phyloP scores from a whole-genome alignment of 2,888 invertebrate species.

The Ashinkailepas kermadecensis region DNA sequence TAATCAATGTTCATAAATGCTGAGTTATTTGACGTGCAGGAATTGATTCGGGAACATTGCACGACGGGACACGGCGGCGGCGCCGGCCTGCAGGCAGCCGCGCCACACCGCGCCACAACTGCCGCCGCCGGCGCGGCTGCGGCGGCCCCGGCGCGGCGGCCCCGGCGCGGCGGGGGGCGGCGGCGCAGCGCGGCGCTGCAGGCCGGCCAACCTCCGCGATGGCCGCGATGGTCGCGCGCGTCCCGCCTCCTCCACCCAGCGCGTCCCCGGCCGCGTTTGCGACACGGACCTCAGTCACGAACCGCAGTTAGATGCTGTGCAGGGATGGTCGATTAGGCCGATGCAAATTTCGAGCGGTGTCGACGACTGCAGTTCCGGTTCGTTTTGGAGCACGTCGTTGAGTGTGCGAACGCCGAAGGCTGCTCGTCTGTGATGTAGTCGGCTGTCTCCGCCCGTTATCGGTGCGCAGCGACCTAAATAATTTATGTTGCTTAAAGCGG shows the following conservation, averaged over 20 bases:
- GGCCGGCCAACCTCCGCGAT: not conserved
- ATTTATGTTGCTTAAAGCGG: not conserved
- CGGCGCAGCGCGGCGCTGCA: not conserved
- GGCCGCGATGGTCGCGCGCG: not conserved
- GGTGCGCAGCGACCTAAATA: not conserved
- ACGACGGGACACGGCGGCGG: not conserved
- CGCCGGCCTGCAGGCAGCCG: not conserved
- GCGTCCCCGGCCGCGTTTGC: not conserved
- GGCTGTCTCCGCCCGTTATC: not conserved
- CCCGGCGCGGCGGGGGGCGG: not conserved
- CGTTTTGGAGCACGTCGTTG: no score
- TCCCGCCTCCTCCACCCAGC: not conserved
- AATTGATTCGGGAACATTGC: slow-evolving; percentile 19
- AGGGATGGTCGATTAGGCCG: not conserved
- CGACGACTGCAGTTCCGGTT: no score
- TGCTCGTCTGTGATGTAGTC: no score
- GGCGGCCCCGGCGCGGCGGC: not conserved
- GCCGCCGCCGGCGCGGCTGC: not conserved
- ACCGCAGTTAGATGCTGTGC: not conserved
- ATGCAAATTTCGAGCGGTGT: no score
- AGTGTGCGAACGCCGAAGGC: no score
- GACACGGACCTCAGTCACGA: not conserved
- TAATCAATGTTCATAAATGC: slow-evolving; percentile 23
- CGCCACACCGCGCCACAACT: not conserved
- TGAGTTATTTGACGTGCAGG: slow-evolving; percentile 18